Evolutionary conservation across 1,140 invertebrate genomes (phyloP), one percentile per base, ranked within the genome.

Genomic region (Lepidurus arcticus): DNA sequence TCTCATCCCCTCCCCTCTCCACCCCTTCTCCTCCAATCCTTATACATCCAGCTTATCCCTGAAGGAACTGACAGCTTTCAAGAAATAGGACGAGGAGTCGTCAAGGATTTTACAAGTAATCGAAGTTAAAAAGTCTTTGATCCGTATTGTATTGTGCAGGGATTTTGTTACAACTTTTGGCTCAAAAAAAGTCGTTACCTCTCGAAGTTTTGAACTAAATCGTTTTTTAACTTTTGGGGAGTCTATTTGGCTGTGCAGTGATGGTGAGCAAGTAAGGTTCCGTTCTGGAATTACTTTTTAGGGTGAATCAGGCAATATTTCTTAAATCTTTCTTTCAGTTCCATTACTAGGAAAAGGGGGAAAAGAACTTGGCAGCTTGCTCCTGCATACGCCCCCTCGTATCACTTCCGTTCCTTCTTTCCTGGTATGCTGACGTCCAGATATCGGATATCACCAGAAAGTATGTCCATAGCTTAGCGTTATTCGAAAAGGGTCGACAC

Each of bases 391-490:
- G 53, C 53, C 53, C 45, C 53, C 53, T 65, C 53, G 26, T 45
- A 75, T 45, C 44, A 45, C 42, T 75, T 24, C 44, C 44, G 74
- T 21, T 24, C 16, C 34, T 44, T 75, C 42, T n/a, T 75, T 44
- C 26, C 74, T 42, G 7, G n/a, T 75, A 26, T 75, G 1, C 34
- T 75, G 74, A 42, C 16, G 21, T 42, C 9, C 42, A 43, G 53
- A 73, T 73, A 73, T 73, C 53, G 16, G 24, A n/a, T 26, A 42
- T 75, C 24, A 26, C 74, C 24, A 7, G 10, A 42, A 26, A 75
- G 11, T 74, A 16, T 75, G 74, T 44, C n/a, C 16, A 42, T 44
- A 42, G 74, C 16, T n/a, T 16, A 21, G 21, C 34, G 44, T 44
- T 76, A 76, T 44, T 76, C 9, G 24, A 44, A 76, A 65, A n/a